Evolutionary conservation across 2,797 vertebrate genomes (phyloP), one percentile per base, ranked within the genome.

Genomic region (Protosalanx chinensis): DNA sequence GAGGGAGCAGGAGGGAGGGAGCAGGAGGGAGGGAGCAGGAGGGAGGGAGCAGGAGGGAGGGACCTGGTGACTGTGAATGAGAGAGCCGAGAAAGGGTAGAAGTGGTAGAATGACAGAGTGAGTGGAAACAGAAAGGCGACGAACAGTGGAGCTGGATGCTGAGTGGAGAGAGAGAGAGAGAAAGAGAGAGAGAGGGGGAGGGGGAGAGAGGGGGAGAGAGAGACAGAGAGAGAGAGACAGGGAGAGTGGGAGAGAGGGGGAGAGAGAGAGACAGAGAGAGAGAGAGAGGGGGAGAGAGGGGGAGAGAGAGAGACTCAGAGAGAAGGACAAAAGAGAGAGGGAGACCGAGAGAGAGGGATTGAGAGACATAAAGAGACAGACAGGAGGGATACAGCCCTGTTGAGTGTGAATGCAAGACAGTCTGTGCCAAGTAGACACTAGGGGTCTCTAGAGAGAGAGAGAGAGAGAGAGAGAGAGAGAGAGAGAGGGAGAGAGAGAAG

Each of bases 1-100:
- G 32, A 67, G 35, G 60, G 53, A 63, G 68, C 23, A 58, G 30
- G 70, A 37, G 49, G 49, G 33, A 37, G 29, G n/a, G n/a, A n/a
- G n/a, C n/a, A n/a, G n/a, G n/a, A n/a, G n/a, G n/a, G n/a, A n/a
- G n/a, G n/a, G n/a, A n/a, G n/a, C n/a, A 20, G 13, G 35, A 64
- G 63, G n/a, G 65, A 61, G 46, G 15, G 23, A 67, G 64, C 57
- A 53, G 29, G 56, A 51, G n/a, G 27, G 7, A 29, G 32, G 32
- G 68, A 46, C 32, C 23, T 20, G 59, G 46, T 20, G 70, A 56
- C 41, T 53, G 23, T 51, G 64, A 62, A 37, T 27, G 56, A 37
- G 41, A 20, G n/a, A 41, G 18, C 15, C 37, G 60, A 20, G 37
- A 27, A 70, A 33, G 30, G 23, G 29, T 37, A n/a, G 41, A 49